Evolutionary conservation across 2,113 vertebrate species (phyloP), one percentile per base, ranked within the genome.

Genomic region (Scalopus aquaticus): DNA sequence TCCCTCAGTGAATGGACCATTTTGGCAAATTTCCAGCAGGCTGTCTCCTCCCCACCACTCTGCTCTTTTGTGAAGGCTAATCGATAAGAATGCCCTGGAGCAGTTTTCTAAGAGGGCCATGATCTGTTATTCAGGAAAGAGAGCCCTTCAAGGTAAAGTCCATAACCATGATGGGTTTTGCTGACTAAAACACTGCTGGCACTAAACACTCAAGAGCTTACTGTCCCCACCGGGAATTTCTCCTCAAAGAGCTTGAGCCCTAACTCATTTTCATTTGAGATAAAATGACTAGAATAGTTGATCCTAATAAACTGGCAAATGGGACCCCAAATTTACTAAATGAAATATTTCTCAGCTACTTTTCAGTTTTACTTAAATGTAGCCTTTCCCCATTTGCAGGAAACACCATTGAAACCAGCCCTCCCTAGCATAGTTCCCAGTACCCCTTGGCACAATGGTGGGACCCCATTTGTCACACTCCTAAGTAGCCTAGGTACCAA

Each of bases 101-200:
- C 79, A 32, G 80, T 95, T 91, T 97, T 72, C 78, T 79, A 78
- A 90, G 78, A 91, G 67, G 58, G 32, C 44, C 4, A 5, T 16
- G 69, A 73, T 94, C 37, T 78, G 86, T 64, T 70, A 56, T 80
- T 97, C 58, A 87, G 91, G 58, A 51, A 72, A 92, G 44, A 26
- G 28, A 56, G 56, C 42, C 39, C 81, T 86, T 64, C n/a, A 46
- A 69, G 69, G 88, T 70, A 84, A 88, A 83, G 70, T 51, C 46
- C 39, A 28, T 12, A 30, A 26, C 24, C 20, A 17, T 9, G 64
- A 58, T 15, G 3, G 12, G 51, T 35, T 62, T 69, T 44, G 37
- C 78, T 65, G 64, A 62, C 82, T 62, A 32, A 70, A 77, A 42
- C 19, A 4, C 2, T 2, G 26, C 8, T 4, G 7, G n/a, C 70